Percentiles rank a stretch among this genome's conserved stretches.
phyloP scores from a whole-genome alignment of 1,140 invertebrate genomes.

The Tigriopus japonicus region DNA sequence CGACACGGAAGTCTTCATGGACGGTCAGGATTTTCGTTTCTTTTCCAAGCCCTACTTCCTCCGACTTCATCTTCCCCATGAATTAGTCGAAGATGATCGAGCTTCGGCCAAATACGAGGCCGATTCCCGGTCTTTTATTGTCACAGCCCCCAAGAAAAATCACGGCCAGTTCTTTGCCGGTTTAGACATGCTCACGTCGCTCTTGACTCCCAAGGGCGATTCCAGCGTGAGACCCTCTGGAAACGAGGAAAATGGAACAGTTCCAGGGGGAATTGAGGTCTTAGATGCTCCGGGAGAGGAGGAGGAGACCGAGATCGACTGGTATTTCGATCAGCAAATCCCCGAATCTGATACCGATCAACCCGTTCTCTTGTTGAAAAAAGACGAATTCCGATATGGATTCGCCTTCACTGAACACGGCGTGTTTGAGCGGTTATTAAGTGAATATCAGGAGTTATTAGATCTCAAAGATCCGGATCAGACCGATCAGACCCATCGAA shows the following conservation, averaged over 20 bases:
- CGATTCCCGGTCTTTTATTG: not conserved
- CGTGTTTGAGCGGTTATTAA: not conserved
- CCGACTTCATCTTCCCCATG: constrained; percentile 1
- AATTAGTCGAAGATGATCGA: not conserved
- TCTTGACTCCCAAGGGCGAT: not conserved
- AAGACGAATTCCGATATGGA: not conserved
- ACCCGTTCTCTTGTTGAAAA: not conserved
- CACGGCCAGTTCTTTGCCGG: not conserved
- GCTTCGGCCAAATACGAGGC: not conserved
- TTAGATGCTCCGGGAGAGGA: not conserved
- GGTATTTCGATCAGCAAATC: constrained; percentile 1
- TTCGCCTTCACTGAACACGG: not conserved
- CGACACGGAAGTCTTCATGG: constrained; percentile 2
- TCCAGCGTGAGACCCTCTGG: not conserved
- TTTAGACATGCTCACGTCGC: not conserved
- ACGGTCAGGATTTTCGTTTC: constrained; percentile 4
- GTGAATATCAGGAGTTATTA: not conserved
- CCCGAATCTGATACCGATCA: not conserved
- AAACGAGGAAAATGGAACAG: no score
- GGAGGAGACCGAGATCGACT: not conserved
- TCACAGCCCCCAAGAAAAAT: constrained; percentile 2
- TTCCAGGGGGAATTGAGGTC: not conserved
- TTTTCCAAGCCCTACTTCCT: constrained; percentile 12
- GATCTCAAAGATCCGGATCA: not conserved
- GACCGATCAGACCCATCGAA: not conserved